Percentiles rank a stretch among this genome's conserved stretches.
Evolutionary conservation across 2,797 vertebrate genomes (phyloP).

Genomic region (Chanos chanos): DNA sequence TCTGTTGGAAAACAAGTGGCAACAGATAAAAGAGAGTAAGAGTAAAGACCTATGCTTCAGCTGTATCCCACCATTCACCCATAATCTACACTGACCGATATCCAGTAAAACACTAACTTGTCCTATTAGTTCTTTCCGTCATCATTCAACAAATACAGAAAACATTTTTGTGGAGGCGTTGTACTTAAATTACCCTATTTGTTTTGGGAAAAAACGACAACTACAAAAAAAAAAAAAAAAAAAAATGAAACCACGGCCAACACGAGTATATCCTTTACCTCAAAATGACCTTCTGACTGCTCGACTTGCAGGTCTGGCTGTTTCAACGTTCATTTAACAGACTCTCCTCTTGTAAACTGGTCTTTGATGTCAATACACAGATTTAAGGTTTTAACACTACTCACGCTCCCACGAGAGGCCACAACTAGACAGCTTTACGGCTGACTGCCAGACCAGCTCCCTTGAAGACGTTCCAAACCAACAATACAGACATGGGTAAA

Average conservation of each 20-base stretch:
- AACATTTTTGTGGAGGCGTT: too few relatives aligned
- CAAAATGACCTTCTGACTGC: conserved; percentile 21
- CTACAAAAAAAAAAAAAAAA: too few relatives aligned
- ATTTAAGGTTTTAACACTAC: conserved; percentile 27
- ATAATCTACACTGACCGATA: conserved; percentile 18
- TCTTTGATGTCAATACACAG: conserved; percentile 16
- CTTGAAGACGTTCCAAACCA: conserved; percentile 42
- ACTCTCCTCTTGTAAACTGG: not conserved
- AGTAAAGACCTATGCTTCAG: conserved; percentile 26
- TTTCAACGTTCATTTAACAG: conserved; percentile 2
- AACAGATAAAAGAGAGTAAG: conserved; percentile 53
- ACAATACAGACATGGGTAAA: conserved; percentile 21
- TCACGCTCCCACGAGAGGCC: conserved; percentile 21
- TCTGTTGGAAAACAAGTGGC: conserved; percentile 92
- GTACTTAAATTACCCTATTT: too few relatives aligned
- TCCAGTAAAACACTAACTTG: conserved; percentile 1
- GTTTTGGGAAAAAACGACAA: too few relatives aligned
- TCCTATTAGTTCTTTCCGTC: too few relatives aligned
- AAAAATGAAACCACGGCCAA: too few relatives aligned
- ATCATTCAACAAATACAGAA: too few relatives aligned
- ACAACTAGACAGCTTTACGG: conserved; percentile 33
- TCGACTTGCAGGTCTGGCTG: conserved; percentile 11
- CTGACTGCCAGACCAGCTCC: conserved; percentile 35
- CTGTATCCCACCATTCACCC: conserved; percentile 18
- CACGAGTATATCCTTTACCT: too few relatives aligned